Base-by-base conservation (phyloP, 2,113 vertebrate genomes). In the Lasiurus borealis region DNA sequence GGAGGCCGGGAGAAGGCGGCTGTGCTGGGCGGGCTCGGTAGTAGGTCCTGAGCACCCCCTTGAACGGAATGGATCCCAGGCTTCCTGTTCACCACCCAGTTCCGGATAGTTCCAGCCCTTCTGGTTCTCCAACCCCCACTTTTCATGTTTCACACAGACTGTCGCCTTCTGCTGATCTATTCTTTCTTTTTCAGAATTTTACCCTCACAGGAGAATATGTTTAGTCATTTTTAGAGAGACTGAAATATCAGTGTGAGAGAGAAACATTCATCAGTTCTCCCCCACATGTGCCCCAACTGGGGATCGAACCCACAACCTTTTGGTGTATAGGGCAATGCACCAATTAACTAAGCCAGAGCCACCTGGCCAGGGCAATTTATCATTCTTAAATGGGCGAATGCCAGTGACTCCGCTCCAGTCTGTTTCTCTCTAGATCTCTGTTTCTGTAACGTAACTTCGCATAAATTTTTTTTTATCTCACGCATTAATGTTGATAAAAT, bases 371-470 rank as follows among this genome's bases (percentile, higher is more conserved):
- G 31, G 31, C 64, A 31, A 87, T 59, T 36, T n/a, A 76, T 91
- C 34, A 64, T 73, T 85, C n/a, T 29, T 68, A 72, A 57, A 80
- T 48, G 86, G 46, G n/a, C 44, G 59, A 50, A 80, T 54, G 15
- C 29, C n/a, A 93, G 52, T 64, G 40, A 90, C 36, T 83, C 50
- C 12, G 50, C 44, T 81, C 34, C 34, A 48, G 23, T 34, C 83
- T 82, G 3, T 71, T 21, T 93, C 48, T 93, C 36, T 84, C 16
- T n/a, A 87, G 11, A 75, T 90, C 57, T 91, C 19, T 19, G 25
- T 73, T 68, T 87, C 66, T 95, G 90, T 59, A 90, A 75, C 87
- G 21, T 95, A 52, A 89, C 86, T 91, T 86, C 40, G 21, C 50
- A 66, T 62, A 19, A 64, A 40, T 40, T 3, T 40, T 40, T 40